Conservation (phyloP, 2,888 invertebrate species). For the Agonopterix arenella region DNA sequence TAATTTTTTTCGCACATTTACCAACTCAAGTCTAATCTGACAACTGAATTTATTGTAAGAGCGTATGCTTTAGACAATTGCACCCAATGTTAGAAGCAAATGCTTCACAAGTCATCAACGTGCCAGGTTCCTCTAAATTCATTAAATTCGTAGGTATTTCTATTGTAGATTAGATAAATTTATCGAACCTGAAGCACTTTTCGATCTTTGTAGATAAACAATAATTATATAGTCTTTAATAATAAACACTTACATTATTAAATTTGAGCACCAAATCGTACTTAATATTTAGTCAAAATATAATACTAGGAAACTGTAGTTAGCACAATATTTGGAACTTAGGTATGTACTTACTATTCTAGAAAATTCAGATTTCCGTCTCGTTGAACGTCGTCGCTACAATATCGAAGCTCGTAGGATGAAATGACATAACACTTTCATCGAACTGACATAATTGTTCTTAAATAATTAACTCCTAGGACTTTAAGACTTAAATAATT, state of each 20-base stretch:
- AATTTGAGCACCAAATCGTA: constrained; percentile 76
- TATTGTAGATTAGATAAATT: constrained; percentile 43
- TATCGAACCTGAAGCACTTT: constrained; percentile 50
- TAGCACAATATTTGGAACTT: constrained; percentile 50
- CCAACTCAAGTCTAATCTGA: no score
- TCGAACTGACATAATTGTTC: constrained; percentile 66
- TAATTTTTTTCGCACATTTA: no score
- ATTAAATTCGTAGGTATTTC: constrained; percentile 23
- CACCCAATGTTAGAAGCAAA: constrained; percentile 4
- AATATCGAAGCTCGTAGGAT: constrained; percentile 46
- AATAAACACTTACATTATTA: constrained; percentile 67
- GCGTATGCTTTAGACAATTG: background rate
- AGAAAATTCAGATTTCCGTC: constrained; percentile 42
- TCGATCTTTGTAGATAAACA: constrained; percentile 66
- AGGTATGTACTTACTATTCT: constrained; percentile 30
- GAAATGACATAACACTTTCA: constrained; percentile 48
- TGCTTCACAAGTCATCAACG: constrained; percentile 17
- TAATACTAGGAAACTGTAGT: constrained; percentile 39
- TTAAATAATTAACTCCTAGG: constrained; percentile 61
- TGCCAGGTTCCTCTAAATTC: constrained; percentile 26
- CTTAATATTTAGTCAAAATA: constrained; percentile 75
- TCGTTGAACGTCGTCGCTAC: constrained; percentile 43
- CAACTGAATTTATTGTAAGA: no score
- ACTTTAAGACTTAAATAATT: constrained; percentile 58
- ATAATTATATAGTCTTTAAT: constrained; percentile 59